phyloP scores from a whole-genome alignment of 2,888 invertebrate species.

The Philopedon plagiatum region DNA sequence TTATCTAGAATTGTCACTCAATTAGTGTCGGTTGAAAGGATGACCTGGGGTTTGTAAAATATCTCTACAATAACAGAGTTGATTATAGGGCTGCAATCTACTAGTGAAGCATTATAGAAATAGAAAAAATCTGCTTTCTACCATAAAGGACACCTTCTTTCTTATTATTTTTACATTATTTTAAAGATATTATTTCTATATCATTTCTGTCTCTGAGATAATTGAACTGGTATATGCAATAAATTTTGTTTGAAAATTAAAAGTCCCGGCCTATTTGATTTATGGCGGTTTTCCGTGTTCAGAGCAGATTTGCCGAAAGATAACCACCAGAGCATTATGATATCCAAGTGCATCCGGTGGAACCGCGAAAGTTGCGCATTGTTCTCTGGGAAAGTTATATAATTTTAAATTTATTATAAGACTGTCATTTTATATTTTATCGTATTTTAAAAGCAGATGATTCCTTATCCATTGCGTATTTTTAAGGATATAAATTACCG shows the following conservation, averaged over 20 bases:
- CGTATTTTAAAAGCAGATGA: no score
- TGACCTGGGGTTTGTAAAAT: no score
- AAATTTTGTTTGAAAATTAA: conserved; percentile 24
- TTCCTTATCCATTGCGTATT: no score
- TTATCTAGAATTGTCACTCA: no score
- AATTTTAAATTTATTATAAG: neutral
- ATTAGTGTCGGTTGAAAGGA: no score
- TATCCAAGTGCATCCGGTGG: conserved; percentile 22
- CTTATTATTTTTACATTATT: neutral
- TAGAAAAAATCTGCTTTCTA: no score
- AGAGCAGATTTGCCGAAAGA: conserved; percentile 19
- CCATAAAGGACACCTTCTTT: no score
- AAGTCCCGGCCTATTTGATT: conserved; percentile 18
- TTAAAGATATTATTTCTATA: neutral
- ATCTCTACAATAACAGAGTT: no score
- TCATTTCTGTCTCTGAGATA: neutral
- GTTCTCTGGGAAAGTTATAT: neutral
- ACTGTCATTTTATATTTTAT: neutral
- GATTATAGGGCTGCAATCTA: no score
- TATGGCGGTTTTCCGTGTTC: conserved; percentile 30
- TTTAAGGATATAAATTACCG: no score
- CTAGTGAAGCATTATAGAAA: no score
- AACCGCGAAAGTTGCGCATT: conserved; percentile 11
- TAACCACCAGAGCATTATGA: conserved; percentile 16
- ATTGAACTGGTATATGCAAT: neutral